phyloP scores from a whole-genome alignment of 2,888 invertebrate genomes.

The Petrophora chlorosata region DNA sequence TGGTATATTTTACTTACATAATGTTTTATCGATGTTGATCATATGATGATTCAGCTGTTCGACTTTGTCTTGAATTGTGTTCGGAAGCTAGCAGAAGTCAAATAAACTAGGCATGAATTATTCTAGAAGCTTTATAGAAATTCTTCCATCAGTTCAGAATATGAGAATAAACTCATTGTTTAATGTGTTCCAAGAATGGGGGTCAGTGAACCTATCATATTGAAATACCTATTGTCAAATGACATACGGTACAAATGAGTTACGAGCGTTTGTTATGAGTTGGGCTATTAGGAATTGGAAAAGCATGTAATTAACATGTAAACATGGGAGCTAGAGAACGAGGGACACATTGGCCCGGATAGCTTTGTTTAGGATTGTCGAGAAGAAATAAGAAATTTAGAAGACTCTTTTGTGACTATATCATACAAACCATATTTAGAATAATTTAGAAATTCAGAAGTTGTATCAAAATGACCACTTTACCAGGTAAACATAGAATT shows the following conservation, averaged over 20 bases:
- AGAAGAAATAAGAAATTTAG: too few species aligned
- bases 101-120: conserved; percentile 10
- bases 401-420: too few species aligned
- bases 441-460: too few species aligned
- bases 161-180: conserved; percentile 39
- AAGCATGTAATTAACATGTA: conserved; percentile 23
- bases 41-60: background rate
- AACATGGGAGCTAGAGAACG: conserved; percentile 12
- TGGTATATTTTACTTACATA: conserved; percentile 19
- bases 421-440: too few species aligned
- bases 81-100: conserved; percentile 7
- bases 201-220: conserved; percentile 52
- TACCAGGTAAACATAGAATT: too few species aligned
- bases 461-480: too few species aligned
- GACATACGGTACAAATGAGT: conserved; percentile 27
- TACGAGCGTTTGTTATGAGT: conserved; percentile 46
- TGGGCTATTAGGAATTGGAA: conserved; percentile 41
- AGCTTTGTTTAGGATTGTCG: background rate
- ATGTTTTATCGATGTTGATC: background rate
- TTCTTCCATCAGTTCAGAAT: conserved; percentile 33
- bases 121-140: conserved; percentile 8
- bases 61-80: too few species aligned
- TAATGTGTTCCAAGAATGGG: conserved; percentile 41
- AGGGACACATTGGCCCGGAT: conserved; percentile 5
- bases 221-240: conserved; percentile 46